A percentile compares a stretch with the other conserved stretches of the same genome.
Conservation (phyloP, 1,140 invertebrate genomes). For the Idris sp. region DNA sequence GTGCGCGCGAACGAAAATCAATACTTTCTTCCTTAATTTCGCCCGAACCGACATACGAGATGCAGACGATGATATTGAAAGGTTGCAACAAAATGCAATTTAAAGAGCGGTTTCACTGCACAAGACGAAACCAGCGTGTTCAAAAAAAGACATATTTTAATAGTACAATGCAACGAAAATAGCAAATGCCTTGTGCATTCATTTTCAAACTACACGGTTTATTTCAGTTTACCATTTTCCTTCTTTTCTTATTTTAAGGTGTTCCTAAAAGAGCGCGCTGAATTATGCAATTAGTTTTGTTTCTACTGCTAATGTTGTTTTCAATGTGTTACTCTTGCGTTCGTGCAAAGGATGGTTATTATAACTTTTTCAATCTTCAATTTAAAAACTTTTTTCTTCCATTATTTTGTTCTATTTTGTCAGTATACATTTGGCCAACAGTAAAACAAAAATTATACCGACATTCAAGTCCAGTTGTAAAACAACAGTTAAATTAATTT, state of each 20-base stretch:
- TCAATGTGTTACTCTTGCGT: conserved; percentile 11
- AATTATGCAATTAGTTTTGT: conserved; percentile 58
- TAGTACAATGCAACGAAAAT: conserved; percentile 44
- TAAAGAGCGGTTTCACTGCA: conserved; percentile 52
- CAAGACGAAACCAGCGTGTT: conserved; percentile 26
- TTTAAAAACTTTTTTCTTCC: conserved; percentile 21
- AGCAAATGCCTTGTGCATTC: conserved; percentile 28
- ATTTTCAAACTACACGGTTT: conserved; percentile 24
- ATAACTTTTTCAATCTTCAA: conserved; percentile 37
- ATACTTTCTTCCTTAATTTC: conserved; percentile 65
- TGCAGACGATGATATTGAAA: conserved; percentile 58
- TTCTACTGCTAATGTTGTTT: conserved; percentile 35
- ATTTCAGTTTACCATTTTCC: conserved; percentile 5
- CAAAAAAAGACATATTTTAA: conserved; percentile 56
- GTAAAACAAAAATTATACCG: too few relatives aligned
- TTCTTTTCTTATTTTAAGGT: conserved; percentile 10
- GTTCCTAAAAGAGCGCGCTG: conserved; percentile 10
- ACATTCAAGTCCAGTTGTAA: too few relatives aligned
- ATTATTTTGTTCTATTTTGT: too few relatives aligned
- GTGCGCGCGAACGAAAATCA: conserved; percentile 63
- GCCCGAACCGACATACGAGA: conserved; percentile 47
- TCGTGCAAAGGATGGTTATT: conserved; percentile 15
- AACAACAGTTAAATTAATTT: too few relatives aligned
- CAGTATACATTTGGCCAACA: too few relatives aligned
- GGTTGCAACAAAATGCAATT: conserved; percentile 62